phyloP scores from a whole-genome alignment of 2,888 invertebrate genomes.

The Ormyrus pomaceus region DNA sequence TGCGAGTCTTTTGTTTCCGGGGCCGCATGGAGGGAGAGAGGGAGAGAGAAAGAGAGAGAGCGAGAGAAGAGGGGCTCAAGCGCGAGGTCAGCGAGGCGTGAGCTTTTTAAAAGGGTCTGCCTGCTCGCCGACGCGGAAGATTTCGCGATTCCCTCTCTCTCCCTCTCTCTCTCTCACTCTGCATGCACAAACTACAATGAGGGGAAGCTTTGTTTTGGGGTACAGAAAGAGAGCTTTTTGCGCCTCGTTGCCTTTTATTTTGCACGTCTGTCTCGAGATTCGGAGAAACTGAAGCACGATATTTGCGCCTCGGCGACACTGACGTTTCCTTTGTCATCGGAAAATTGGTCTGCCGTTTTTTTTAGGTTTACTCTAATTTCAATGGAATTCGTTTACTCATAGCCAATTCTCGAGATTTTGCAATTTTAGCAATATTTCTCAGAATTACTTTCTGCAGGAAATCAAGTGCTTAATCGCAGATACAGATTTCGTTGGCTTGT shows the following conservation, averaged over 20 bases:
- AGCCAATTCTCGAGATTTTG: too few species aligned
- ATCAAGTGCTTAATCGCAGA: too few species aligned
- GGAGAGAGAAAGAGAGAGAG: too few species aligned
- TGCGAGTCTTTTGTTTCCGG: too few species aligned
- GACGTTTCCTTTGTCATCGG: background rate
- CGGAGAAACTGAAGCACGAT: background rate
- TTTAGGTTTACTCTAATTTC: too few species aligned
- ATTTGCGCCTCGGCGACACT: background rate
- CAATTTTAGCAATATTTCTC: too few species aligned
- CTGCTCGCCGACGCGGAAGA: slow-evolving; percentile 55
- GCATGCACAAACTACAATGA: slow-evolving; percentile 26
- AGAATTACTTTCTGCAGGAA: too few species aligned
- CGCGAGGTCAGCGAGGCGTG: slow-evolving; percentile 58
- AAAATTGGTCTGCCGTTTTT: too few species aligned
- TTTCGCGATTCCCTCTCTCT: slow-evolving; percentile 41
- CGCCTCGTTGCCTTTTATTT: slow-evolving; percentile 43
- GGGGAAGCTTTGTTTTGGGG: slow-evolving; percentile 49
- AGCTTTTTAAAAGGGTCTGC: slow-evolving; percentile 58
- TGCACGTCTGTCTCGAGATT: background rate
- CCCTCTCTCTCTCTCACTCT: too few species aligned
- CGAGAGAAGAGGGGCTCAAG: background rate
- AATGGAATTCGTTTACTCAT: too few species aligned
- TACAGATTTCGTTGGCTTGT: too few species aligned
- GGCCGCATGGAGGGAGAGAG: too few species aligned
- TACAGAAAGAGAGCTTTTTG: slow-evolving; percentile 20